Percentiles rank a stretch among this genome's conserved stretches.
Evolutionary conservation across 2,113 vertebrate genomes (phyloP).

Genomic region (Spermophilus dauricus): DNA sequence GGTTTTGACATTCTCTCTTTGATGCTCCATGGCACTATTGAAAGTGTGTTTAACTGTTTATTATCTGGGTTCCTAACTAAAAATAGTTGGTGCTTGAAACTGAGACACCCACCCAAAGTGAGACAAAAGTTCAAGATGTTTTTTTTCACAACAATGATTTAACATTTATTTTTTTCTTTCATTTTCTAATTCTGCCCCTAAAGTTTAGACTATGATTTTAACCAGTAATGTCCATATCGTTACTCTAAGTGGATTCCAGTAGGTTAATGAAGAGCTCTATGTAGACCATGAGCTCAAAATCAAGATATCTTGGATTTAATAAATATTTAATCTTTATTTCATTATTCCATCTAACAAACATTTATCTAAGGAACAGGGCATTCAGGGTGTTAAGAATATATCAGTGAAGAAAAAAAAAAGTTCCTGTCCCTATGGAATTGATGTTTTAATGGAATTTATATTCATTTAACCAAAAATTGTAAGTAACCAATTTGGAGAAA

Average conservation of each 20-base stretch:
- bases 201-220: neutral
- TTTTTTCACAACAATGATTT: neutral
- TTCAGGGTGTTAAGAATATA: neutral
- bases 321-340: neutral
- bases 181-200: neutral
- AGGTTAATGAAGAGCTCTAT: neutral
- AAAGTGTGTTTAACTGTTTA: neutral
- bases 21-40: neutral
- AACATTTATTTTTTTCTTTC: slow-evolving; percentile 40
- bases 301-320: neutral
- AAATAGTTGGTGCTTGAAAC: neutral
- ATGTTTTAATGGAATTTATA: neutral
- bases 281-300: neutral
- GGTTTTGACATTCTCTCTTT: slow-evolving; percentile 29
- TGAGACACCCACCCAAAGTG: neutral
- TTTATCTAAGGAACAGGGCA: neutral
- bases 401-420: neutral
- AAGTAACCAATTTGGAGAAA: slow-evolving; percentile 5
- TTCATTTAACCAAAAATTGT: neutral
- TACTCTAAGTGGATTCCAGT: neutral
- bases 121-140: neutral
- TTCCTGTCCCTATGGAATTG: neutral
- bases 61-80: neutral
- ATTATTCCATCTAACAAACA: neutral
- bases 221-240: neutral